These are phyloP conservation scores for Todiramphus saurophagus DNA, from an alignment of 2,113 vertebrate species.

Conservation along the genomic window DNA sequence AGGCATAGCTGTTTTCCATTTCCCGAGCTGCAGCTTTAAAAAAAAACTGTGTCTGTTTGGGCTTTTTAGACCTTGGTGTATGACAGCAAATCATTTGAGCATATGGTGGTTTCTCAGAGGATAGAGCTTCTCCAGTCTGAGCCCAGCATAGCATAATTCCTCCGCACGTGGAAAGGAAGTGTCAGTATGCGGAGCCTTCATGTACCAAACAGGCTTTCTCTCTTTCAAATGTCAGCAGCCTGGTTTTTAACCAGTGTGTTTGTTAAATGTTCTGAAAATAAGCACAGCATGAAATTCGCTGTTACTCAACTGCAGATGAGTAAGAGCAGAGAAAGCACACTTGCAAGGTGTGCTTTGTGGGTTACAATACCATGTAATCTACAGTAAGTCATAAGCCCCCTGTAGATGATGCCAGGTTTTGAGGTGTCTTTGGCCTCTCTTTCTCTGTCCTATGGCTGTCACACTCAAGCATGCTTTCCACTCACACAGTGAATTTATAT, in stretches of 20 bases:
- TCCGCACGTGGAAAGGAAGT: not conserved
- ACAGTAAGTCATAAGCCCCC: not conserved
- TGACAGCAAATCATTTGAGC: slow-evolving; percentile 16
- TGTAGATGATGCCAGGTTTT: not conserved
- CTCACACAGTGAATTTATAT: not conserved
- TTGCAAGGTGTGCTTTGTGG: not conserved
- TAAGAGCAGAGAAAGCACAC: not conserved
- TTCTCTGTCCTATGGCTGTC: not conserved
- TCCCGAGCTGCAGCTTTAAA: not conserved
- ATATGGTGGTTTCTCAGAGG: not conserved
- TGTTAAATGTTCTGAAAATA: not conserved
- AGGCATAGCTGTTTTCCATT: not conserved
- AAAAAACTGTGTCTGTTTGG: not conserved
- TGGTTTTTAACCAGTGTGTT: not conserved
- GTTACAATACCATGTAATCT: not conserved
- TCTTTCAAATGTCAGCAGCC: not conserved
- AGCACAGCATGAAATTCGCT: not conserved
- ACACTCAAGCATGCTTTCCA: not conserved
- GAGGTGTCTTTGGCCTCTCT: not conserved
- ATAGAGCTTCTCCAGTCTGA: not conserved
- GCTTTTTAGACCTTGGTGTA: not conserved
- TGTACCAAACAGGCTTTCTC: not conserved
- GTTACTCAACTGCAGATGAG: not conserved
- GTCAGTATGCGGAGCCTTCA: not conserved
- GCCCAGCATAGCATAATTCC: not conserved